Conservation (phyloP, 1,140 invertebrate genomes). For the Batillaria attramentaria region DNA sequence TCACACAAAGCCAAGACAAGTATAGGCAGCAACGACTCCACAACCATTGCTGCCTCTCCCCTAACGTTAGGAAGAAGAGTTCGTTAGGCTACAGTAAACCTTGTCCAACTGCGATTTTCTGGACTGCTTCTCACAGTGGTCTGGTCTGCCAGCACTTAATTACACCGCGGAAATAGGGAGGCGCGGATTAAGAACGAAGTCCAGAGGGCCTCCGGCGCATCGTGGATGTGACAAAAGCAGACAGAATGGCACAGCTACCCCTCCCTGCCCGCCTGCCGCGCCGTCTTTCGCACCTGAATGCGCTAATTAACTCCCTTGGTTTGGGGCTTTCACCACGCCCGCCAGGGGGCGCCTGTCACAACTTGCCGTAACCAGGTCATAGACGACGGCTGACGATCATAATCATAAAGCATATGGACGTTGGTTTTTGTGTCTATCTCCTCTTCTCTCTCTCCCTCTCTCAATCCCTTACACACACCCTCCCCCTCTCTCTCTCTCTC, state of each 20-base stretch:
- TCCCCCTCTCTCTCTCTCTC: no score
- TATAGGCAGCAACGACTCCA: no score
- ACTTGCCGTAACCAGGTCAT: constrained; percentile 8
- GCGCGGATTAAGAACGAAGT: neutral
- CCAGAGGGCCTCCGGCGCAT: neutral
- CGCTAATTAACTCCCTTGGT: constrained; percentile 16
- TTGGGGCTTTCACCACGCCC: neutral
- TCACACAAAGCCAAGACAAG: neutral
- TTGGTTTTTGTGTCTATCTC: no score
- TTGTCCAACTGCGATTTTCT: no score
- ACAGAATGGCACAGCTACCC: neutral
- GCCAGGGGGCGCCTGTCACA: constrained; percentile 1
- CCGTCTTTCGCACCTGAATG: constrained; percentile 12
- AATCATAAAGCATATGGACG: no score
- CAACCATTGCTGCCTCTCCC: no score
- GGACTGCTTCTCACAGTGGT: no score
- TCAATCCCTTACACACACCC: no score
- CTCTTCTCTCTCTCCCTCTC: no score
- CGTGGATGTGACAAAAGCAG: neutral
- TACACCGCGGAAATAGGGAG: neutral
- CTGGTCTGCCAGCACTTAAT: neutral
- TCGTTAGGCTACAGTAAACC: no score
- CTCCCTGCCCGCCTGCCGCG: neutral
- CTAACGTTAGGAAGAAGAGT: no score
- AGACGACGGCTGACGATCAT: neutral